A percentile compares a stretch with the other conserved stretches of the same genome.
Conservation (phyloP, 2,113 vertebrate species). For the Callospermophilus lateralis region DNA sequence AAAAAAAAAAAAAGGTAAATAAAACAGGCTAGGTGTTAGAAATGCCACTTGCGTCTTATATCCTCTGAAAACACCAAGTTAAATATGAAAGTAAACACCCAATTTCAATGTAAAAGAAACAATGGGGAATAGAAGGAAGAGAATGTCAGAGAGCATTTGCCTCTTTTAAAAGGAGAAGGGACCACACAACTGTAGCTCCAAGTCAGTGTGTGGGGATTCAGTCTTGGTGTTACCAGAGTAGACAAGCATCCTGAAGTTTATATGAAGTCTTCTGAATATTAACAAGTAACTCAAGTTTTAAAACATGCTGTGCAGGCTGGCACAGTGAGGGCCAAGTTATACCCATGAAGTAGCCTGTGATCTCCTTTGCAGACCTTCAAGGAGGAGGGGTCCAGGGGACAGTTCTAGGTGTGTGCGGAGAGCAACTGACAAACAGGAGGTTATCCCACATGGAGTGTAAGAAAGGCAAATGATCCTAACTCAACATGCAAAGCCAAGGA, state of each 20-base stretch:
- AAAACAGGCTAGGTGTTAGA: background rate
- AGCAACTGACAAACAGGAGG: background rate
- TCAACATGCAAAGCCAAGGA: background rate
- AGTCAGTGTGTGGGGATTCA: background rate
- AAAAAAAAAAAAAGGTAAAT: background rate
- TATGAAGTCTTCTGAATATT: background rate
- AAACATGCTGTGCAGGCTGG: background rate
- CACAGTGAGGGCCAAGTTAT: background rate
- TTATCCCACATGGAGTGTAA: background rate
- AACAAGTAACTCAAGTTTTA: background rate
- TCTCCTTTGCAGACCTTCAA: background rate
- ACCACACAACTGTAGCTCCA: background rate
- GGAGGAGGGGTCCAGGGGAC: background rate
- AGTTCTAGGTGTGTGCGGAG: background rate
- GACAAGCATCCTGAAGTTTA: conserved; percentile 43
- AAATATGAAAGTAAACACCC: conserved; percentile 17
- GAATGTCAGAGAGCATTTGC: background rate
- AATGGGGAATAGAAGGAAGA: background rate
- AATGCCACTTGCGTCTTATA: background rate
- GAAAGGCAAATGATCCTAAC: background rate
- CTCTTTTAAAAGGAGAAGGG: conserved; percentile 11
- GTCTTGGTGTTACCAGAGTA: background rate
- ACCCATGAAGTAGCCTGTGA: background rate
- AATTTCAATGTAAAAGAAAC: background rate
- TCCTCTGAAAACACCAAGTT: conserved; percentile 40